These are phyloP conservation scores for Clivina fossor DNA, from an alignment of 2,888 invertebrate species.

Conservation along the genomic window DNA sequence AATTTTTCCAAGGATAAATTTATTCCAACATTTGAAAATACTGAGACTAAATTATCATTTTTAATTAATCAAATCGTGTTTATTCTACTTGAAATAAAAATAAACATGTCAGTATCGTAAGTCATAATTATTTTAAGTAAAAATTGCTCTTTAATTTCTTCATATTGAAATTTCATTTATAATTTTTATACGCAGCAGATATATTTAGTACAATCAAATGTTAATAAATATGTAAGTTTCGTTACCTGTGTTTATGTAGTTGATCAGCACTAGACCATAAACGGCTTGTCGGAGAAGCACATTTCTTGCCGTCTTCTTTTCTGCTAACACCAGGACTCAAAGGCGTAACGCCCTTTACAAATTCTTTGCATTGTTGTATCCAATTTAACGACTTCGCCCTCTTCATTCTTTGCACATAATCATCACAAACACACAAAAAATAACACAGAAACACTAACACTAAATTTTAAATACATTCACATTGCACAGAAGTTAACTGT, in stretches of 20 bases:
- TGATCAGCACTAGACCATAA: conserved; percentile 31
- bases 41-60: too few species aligned
- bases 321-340: conserved; percentile 1
- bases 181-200: neutral
- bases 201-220: neutral
- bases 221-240: neutral
- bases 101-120: too few species aligned
- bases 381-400: conserved; percentile 27
- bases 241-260: conserved; percentile 28
- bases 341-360: conserved; percentile 19
- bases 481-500: conserved; percentile 8
- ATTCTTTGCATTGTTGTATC: conserved; percentile 33
- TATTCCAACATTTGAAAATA: too few species aligned
- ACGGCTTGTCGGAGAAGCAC: conserved; percentile 18
- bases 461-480: conserved; percentile 1
- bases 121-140: neutral
- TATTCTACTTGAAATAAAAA: too few species aligned
- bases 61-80: too few species aligned
- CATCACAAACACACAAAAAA: neutral
- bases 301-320: neutral
- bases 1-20: too few species aligned
- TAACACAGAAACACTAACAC: conserved; percentile 5
- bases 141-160: neutral
- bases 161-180: neutral
- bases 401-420: conserved; percentile 17